phyloP scores from a whole-genome alignment of 37 sponge, comb jelly and placozoan genomes.

The Ianthella basta region DNA sequence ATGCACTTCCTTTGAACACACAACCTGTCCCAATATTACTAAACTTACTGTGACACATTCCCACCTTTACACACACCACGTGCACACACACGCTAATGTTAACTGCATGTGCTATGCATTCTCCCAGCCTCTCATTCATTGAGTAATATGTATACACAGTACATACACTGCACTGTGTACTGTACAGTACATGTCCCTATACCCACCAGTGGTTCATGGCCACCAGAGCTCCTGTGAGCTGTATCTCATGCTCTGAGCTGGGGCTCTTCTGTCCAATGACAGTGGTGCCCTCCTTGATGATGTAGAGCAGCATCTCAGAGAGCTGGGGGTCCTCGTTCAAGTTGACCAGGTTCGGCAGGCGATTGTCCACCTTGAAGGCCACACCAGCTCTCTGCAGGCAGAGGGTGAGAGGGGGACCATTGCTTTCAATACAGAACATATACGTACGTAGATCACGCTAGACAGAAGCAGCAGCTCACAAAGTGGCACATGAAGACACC shows the following conservation, averaged over 20 bases:
- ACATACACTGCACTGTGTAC: no score
- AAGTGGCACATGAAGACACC: no score
- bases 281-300: constrained; percentile 78
- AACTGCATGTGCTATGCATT: no score
- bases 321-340: constrained; percentile 92
- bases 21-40: no score
- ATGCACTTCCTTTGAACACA: no score
- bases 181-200: background rate
- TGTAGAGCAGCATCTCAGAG: constrained; percentile 85
- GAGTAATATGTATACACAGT: no score
- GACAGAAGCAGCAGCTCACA: background rate
- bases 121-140: no score
- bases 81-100: no score
- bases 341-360: constrained; percentile 86
- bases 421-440: background rate
- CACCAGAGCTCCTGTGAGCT: constrained; percentile 81
- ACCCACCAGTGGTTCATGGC: constrained; percentile 70
- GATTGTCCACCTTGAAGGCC: constrained; percentile 75
- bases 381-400: constrained; percentile 68
- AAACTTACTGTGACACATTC: no score
- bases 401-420: background rate
- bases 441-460: background rate
- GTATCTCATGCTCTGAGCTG: constrained; percentile 56
- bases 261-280: constrained; percentile 60
- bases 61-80: no score